Conservation (phyloP, 2,113 vertebrate genomes). For the Tetrao urogallus region DNA sequence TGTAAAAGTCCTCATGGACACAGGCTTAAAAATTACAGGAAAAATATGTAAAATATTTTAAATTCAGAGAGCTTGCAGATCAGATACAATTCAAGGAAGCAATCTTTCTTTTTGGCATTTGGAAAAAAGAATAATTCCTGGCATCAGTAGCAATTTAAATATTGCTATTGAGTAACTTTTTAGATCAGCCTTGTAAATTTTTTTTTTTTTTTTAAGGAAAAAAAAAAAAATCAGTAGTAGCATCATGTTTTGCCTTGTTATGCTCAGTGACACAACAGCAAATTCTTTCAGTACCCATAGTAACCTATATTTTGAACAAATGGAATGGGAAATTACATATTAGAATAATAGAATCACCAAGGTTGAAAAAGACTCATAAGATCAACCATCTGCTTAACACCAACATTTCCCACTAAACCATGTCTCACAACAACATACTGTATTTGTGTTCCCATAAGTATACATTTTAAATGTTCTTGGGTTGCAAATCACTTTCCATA, state of each 20-base stretch:
- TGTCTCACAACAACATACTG: no score
- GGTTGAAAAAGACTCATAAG: no score
- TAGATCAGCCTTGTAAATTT: neutral
- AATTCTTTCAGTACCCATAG: neutral
- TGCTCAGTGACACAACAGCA: neutral
- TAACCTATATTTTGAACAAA: neutral
- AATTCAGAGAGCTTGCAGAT: neutral
- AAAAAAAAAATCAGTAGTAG: neutral
- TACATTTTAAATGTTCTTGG: neutral
- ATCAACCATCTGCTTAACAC: no score
- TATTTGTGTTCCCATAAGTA: neutral
- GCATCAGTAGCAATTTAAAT: neutral
- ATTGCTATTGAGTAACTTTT: neutral
- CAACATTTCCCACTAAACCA: no score
- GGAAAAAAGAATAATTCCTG: neutral
- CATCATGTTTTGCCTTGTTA: neutral
- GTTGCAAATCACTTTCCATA: neutral
- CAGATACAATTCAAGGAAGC: fast-evolving
- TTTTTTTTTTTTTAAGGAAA: neutral
- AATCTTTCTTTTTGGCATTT: neutral
- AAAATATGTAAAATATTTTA: neutral
- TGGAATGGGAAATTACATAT: neutral
- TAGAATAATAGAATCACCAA: no score
- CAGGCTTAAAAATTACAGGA: neutral
- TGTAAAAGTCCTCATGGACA: neutral